A percentile compares a stretch with the other conserved stretches of the same genome.
phyloP scores from a whole-genome alignment of 2,888 invertebrate genomes.

The Diachrysia chrysitis region DNA sequence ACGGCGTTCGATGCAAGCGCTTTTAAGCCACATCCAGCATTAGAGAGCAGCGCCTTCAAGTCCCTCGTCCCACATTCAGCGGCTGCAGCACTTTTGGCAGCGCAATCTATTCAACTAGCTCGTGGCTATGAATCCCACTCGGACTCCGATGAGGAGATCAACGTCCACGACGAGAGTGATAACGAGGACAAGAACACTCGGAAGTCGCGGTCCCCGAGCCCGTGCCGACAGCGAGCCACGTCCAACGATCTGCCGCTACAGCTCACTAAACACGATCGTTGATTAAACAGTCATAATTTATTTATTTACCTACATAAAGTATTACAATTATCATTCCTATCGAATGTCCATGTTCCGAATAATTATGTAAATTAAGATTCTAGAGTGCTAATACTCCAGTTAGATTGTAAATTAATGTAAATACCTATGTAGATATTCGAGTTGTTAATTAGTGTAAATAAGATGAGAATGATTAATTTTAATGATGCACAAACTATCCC shows the following conservation, averaged over 20 bases:
- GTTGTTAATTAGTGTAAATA: slow-evolving; percentile 78
- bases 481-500: slow-evolving; percentile 78
- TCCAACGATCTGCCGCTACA: slow-evolving; percentile 90
- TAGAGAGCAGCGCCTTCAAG: slow-evolving; percentile 95
- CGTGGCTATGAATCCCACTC: slow-evolving; percentile 87
- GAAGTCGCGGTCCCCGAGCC: slow-evolving; percentile 85
- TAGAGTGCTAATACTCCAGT: slow-evolving; percentile 78
- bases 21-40: slow-evolving; percentile 87
- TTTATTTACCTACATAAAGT: slow-evolving; percentile 75
- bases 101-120: slow-evolving; percentile 84
- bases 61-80: slow-evolving; percentile 92
- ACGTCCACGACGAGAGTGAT: slow-evolving; percentile 94
- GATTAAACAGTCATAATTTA: slow-evolving; percentile 70
- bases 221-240: slow-evolving; percentile 73
- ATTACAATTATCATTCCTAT: slow-evolving; percentile 78
- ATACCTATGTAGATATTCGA: slow-evolving; percentile 78
- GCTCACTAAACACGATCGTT: slow-evolving; percentile 93
- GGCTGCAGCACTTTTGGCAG: slow-evolving; percentile 89
- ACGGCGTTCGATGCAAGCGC: slow-evolving; percentile 77
- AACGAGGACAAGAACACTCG: slow-evolving; percentile 87
- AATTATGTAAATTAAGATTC: slow-evolving; percentile 79
- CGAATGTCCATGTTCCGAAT: slow-evolving; percentile 78
- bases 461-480: slow-evolving; percentile 70
- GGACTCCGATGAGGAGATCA: slow-evolving; percentile 94
- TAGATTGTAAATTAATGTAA: slow-evolving; percentile 83